phyloP scores from a whole-genome alignment of 2,113 vertebrate species.

The Neopipo cinnamomea region DNA sequence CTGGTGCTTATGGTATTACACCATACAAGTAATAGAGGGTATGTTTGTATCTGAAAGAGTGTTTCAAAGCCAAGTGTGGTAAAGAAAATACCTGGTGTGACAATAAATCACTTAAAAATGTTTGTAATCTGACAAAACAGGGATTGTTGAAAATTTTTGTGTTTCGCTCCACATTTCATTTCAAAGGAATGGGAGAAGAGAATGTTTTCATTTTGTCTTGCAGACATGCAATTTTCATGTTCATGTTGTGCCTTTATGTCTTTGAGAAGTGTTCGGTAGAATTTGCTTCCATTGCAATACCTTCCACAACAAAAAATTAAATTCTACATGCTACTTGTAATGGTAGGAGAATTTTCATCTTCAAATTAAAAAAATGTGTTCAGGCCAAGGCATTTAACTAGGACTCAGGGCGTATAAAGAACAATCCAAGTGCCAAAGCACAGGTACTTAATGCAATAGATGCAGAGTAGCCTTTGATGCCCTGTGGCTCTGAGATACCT shows the following conservation, averaged over 20 bases:
- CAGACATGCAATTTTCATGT: background rate
- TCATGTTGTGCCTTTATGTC: background rate
- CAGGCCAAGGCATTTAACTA: background rate
- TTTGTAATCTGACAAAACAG: conserved; percentile 11
- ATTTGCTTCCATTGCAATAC: background rate
- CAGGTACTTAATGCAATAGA: background rate
- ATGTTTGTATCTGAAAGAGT: conserved; percentile 24
- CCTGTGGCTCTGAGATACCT: background rate
- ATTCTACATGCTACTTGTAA: background rate
- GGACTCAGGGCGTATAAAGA: background rate
- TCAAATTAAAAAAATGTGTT: background rate
- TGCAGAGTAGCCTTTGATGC: background rate
- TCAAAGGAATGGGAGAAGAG: background rate
- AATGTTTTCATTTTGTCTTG: background rate
- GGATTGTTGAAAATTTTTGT: background rate
- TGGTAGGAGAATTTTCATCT: background rate
- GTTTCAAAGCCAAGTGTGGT: conserved; percentile 43
- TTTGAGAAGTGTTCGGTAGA: background rate
- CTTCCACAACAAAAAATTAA: background rate
- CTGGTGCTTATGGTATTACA: background rate
- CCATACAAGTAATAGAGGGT: background rate
- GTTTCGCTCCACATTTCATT: background rate
- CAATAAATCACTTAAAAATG: conserved; percentile 41
- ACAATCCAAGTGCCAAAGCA: background rate
- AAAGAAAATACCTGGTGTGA: conserved; percentile 39